Conservation (phyloP, 1,140 invertebrate genomes). For the Stegodyphus dumicola region DNA sequence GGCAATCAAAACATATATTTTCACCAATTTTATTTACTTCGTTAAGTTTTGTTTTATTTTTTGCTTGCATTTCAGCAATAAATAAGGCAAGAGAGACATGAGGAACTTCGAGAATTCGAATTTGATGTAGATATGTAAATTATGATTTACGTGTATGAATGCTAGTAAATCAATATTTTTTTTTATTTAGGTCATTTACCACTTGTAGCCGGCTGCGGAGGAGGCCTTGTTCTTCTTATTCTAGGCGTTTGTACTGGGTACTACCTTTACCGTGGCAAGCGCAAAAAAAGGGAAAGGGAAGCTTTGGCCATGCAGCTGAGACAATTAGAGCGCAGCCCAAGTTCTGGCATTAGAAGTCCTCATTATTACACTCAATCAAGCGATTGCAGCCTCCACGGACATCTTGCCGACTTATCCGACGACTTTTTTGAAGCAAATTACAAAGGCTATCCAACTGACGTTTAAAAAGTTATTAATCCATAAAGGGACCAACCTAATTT, state of each 20-base stretch:
- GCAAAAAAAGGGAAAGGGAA: conserved; percentile 24
- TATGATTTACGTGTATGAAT: neutral
- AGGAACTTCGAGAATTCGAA: no score
- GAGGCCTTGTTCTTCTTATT: conserved; percentile 21
- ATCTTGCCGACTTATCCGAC: neutral
- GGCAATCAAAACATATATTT: no score
- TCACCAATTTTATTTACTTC: no score
- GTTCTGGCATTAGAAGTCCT: neutral
- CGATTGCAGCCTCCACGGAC: conserved; percentile 24
- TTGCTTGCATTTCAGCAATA: no score
- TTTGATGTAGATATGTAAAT: neutral
- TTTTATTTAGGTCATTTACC: conserved; percentile 56
- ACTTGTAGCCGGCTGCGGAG: conserved; percentile 49
- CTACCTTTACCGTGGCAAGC: conserved; percentile 5
- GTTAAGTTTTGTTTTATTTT: no score
- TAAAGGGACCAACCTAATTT: conserved; percentile 17
- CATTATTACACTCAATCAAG: neutral
- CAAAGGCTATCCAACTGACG: conserved; percentile 20
- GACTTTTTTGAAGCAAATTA: conserved; percentile 6
- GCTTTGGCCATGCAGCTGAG: conserved; percentile 58
- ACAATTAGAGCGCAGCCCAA: conserved; percentile 63
- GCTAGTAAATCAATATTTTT: neutral
- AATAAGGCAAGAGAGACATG: no score
- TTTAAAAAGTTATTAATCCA: neutral
- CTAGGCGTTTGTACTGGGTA: neutral